phyloP scores from a whole-genome alignment of 1,140 invertebrate genomes.

The Diorhabda sublineata region DNA sequence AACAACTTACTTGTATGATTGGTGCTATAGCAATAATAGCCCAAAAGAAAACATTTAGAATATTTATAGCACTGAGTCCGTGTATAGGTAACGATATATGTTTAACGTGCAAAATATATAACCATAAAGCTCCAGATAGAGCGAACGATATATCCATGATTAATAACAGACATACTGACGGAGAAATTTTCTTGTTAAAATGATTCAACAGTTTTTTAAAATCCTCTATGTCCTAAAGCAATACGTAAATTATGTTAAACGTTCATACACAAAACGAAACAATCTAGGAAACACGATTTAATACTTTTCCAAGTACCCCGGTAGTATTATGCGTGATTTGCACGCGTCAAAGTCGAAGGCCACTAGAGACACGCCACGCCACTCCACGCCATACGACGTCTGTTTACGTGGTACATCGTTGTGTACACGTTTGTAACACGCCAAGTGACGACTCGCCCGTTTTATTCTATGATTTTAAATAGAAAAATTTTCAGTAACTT shows the following conservation, averaged over 20 bases:
- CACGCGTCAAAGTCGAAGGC: too few species aligned
- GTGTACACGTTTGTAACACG: too few species aligned
- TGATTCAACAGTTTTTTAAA: conserved; percentile 71
- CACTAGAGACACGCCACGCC: too few species aligned
- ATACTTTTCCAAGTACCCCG: too few species aligned
- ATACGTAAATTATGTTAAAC: not conserved
- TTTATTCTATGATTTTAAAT: too few species aligned
- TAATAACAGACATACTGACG: conserved; percentile 69
- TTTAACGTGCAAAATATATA: conserved; percentile 58
- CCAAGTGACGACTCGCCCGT: too few species aligned
- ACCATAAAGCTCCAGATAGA: conserved; percentile 61
- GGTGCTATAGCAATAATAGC: conserved; percentile 62
- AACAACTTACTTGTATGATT: conserved; percentile 60
- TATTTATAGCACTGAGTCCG: conserved; percentile 60
- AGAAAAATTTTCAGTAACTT: too few species aligned
- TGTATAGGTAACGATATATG: conserved; percentile 54
- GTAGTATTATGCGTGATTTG: too few species aligned
- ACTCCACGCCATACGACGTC: too few species aligned
- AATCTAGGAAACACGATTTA: too few species aligned
- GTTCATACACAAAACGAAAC: not conserved
- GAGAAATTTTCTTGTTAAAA: conserved; percentile 67
- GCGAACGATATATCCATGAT: conserved; percentile 70
- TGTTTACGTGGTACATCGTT: too few species aligned
- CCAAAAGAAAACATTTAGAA: conserved; percentile 66
- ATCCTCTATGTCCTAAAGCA: conserved; percentile 55